Evolutionary conservation across 2,797 vertebrate species (phyloP), one percentile per base, ranked within the genome.

Genomic region (Artibeus lituratus): DNA sequence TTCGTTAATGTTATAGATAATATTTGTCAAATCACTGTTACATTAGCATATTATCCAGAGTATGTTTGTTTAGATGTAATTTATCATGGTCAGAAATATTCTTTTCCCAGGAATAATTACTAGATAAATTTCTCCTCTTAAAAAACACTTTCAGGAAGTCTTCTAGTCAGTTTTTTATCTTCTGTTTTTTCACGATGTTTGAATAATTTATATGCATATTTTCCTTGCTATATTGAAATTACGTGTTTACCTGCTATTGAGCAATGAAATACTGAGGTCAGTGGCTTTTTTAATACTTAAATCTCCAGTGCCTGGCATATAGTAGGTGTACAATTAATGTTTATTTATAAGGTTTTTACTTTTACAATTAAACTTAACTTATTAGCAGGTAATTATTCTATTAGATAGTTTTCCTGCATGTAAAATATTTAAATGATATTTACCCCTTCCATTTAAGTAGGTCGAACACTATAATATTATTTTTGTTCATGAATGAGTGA

Each of bases 401-500:
- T 51, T 86, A 91, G 35, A 62, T 67, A 73, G 51, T 89, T 87
- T 81, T 62, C 49, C 24, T 90, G 42, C 74, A 57, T 15, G 10
- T 77, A 51, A 90, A 83, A 76, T 78, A 74, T 88, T 86, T 81
- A 78, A 49, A 80, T 85, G 32, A 74, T 51, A 91, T 74, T 96
- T 42, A 74, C 35, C 14, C 0, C 42, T 91, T 16, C 32, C 3
- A 37, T 51, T 81, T 67, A 83, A 94, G 57, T 9, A 92, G 76
- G 62, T 82, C 22, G 69, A 94, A 76, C 35, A 84, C 35, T 88
- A 12, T 91, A 97, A 97, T 96, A 95, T 95, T 62, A 55, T 97
- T 98, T 97, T 96, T 97, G 87, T 97, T 98, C 97, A 96, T 65
- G 96, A 97, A 97, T 97, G 95, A 97, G 82, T 97, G 97, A 98